Evolutionary conservation across 2,797 vertebrate species (phyloP).

Genomic region (Trematomus bernacchii): DNA sequence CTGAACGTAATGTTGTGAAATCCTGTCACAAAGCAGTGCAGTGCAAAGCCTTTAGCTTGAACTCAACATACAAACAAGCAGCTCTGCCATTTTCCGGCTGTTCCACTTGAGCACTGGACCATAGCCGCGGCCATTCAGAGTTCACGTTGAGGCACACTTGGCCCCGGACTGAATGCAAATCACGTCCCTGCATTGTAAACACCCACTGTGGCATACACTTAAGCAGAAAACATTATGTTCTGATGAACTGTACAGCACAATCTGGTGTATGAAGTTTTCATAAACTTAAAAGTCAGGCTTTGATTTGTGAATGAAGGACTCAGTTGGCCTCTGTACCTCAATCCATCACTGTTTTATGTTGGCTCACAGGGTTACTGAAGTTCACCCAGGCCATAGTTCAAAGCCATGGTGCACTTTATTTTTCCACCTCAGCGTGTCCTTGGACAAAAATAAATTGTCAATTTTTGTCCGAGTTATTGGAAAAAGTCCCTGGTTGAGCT

Average conservation of each 20-base stretch:
- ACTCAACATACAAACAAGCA: neutral
- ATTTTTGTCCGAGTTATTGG: neutral
- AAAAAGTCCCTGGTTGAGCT: neutral
- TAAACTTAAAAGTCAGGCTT: neutral
- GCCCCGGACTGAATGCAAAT: conserved; percentile 46
- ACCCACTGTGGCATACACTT: neutral
- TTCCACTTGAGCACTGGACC: conserved; percentile 48
- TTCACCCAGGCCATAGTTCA: conserved; percentile 30
- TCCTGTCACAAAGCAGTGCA: conserved; percentile 1
- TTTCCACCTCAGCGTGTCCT: neutral
- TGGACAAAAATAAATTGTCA: no score
- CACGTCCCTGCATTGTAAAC: neutral
- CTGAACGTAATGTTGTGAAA: conserved; percentile 12
- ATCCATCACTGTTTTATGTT: conserved; percentile 19
- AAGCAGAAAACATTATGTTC: neutral
- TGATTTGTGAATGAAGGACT: neutral
- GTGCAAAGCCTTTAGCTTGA: neutral
- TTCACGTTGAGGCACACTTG: conserved; percentile 31
- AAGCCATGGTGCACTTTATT: conserved; percentile 2
- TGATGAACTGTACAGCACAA: neutral
- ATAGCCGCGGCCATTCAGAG: conserved; percentile 12
- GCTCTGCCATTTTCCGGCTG: neutral
- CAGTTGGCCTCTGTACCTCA: conserved; percentile 12
- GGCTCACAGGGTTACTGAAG: conserved; percentile 47
- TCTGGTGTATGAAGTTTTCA: neutral